These are phyloP conservation scores for Hypotaenidia philippensis DNA, from an alignment of 2,797 vertebrate species.

Conservation along the genomic window DNA sequence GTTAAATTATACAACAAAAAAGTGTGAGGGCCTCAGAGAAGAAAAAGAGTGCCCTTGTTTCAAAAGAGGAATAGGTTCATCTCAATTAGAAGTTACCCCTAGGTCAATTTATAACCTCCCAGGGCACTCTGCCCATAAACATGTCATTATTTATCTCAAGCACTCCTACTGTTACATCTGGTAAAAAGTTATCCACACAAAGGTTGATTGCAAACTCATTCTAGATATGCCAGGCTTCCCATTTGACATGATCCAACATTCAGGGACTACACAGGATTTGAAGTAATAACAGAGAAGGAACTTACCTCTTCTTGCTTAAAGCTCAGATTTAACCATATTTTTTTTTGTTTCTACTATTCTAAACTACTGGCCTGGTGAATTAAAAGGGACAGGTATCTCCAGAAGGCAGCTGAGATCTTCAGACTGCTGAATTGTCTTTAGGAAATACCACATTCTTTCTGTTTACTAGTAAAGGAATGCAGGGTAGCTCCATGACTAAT, in stretches of 20 bases:
- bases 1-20: conserved; percentile 12
- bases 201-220: background rate
- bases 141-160: conserved; percentile 9
- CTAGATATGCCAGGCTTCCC: background rate
- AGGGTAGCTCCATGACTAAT: background rate
- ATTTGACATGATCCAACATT: background rate
- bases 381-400: background rate
- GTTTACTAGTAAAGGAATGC: background rate
- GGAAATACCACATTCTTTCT: background rate
- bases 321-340: background rate
- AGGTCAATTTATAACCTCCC: background rate
- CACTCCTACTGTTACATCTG: background rate
- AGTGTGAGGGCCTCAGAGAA: background rate
- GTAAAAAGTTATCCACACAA: background rate
- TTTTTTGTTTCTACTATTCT: background rate
- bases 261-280: background rate
- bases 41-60: conserved; percentile 17
- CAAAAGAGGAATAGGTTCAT: conserved; percentile 1
- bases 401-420: background rate
- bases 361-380: background rate
- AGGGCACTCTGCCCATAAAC: background rate
- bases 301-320: background rate
- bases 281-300: background rate
- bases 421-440: background rate
- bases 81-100: conserved; percentile 17